A percentile compares a stretch with the other conserved stretches of the same genome.
Conservation (phyloP, 2,113 vertebrate species). For the Indicator maculatus region DNA sequence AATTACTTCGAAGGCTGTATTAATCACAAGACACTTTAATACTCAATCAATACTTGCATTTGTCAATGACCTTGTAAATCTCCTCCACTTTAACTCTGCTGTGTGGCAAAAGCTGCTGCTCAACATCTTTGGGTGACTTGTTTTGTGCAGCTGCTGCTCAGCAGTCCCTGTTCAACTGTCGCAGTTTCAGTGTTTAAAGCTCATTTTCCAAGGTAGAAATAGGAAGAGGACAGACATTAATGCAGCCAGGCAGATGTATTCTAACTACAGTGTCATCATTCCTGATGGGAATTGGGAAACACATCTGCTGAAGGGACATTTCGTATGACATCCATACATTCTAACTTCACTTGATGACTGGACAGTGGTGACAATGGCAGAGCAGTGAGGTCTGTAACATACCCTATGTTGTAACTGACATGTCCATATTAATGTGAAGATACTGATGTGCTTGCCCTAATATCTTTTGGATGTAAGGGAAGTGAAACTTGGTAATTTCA, state of each 20-base stretch:
- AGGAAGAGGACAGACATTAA: background rate
- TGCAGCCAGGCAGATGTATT: background rate
- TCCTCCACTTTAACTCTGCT: conserved; percentile 52
- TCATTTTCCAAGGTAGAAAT: background rate
- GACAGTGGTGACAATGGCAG: background rate
- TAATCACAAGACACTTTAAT: conserved; percentile 78
- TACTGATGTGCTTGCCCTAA: background rate
- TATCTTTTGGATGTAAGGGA: background rate
- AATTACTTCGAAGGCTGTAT: conserved; percentile 76
- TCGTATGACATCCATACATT: accelerated
- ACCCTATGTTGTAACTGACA: accelerated
- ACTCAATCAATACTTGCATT: conserved; percentile 74
- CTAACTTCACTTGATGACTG: background rate
- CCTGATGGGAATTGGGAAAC: background rate
- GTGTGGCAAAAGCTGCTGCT: conserved; percentile 9
- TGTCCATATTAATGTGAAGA: background rate
- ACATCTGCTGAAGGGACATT: background rate
- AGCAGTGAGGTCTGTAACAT: background rate
- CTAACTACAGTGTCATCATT: background rate
- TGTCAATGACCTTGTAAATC: conserved; percentile 74
- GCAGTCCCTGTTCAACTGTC: background rate
- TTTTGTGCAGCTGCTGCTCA: background rate
- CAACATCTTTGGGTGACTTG: background rate
- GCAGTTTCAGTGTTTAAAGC: background rate
- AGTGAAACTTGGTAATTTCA: background rate